A percentile compares a stretch with the other conserved stretches of the same genome.
These are phyloP conservation scores for Lepus timidus DNA, from an alignment of 2,113 vertebrate species.

Conservation along the genomic window DNA sequence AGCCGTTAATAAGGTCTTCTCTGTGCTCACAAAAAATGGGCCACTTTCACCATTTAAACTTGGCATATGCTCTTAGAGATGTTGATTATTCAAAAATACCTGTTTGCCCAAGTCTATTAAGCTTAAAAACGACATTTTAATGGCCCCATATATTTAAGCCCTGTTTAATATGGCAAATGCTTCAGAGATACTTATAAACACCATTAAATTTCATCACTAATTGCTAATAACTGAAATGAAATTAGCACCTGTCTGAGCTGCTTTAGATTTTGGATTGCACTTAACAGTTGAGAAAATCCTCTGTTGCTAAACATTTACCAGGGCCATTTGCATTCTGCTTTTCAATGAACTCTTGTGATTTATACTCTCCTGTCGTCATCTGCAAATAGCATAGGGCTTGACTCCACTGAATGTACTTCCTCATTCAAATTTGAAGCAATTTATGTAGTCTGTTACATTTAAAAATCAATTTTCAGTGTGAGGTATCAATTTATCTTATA, in stretches of 20 bases:
- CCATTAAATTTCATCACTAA: conserved; percentile 79
- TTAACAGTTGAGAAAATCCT: conserved; percentile 71
- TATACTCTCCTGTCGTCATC: background rate
- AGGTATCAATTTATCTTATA: background rate
- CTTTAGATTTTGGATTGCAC: conserved; percentile 75
- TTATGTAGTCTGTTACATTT: background rate
- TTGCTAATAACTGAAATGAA: conserved; percentile 80
- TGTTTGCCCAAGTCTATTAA: conserved; percentile 69
- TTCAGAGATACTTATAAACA: conserved; percentile 74
- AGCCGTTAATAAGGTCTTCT: background rate
- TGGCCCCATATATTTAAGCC: conserved; percentile 63
- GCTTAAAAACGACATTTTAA: conserved; percentile 76
- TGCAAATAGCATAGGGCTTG: background rate
- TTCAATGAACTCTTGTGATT: conserved; percentile 54
- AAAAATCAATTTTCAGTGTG: background rate
- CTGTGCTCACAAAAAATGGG: background rate
- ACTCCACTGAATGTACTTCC: background rate
- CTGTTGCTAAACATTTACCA: conserved; percentile 75
- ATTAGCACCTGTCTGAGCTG: conserved; percentile 77
- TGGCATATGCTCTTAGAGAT: conserved; percentile 59
- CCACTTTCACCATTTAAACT: conserved; percentile 64
- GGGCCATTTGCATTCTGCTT: conserved; percentile 69
- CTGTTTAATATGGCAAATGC: conserved; percentile 69
- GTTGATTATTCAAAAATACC: conserved; percentile 76
- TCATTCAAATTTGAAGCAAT: conserved; percentile 49